Percentiles rank a stretch among this genome's conserved stretches.
phyloP scores from a whole-genome alignment of 2,797 vertebrate species.

The Margarornis squamiger region DNA sequence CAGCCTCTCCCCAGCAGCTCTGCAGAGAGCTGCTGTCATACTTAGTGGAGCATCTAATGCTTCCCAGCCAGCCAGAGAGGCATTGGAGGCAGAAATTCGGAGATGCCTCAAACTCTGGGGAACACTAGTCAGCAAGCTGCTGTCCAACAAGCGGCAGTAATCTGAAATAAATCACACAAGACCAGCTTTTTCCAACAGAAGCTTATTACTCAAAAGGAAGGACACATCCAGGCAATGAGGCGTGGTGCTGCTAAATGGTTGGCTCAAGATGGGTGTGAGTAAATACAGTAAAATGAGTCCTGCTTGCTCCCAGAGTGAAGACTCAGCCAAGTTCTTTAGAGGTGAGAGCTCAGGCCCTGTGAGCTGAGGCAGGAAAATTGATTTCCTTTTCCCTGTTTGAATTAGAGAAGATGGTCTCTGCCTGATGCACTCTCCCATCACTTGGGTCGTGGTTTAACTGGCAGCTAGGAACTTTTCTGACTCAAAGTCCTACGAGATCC shows the following conservation, averaged over 20 bases:
- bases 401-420: neutral
- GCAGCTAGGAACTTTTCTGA: neutral
- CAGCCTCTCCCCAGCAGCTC: conserved; percentile 23
- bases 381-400: neutral
- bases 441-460: neutral
- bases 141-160: conserved; percentile 50
- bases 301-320: neutral
- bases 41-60: conserved; percentile 60
- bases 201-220: conserved; percentile 33
- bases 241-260: conserved; percentile 11
- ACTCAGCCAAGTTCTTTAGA: neutral
- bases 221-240: conserved; percentile 43
- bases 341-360: neutral
- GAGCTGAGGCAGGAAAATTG: neutral
- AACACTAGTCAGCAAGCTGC: conserved; percentile 53
- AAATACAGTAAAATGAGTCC: neutral
- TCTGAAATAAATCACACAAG: conserved; percentile 55
- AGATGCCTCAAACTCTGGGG: conserved; percentile 46
- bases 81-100: conserved; percentile 34
- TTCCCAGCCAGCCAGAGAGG: neutral
- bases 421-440: neutral
- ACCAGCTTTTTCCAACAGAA: neutral
- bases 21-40: conserved; percentile 45
- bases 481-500: neutral
- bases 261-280: conserved; percentile 9